Evolutionary conservation across 1,140 invertebrate species (phyloP).

Genomic region (Drosophila lowei): DNA sequence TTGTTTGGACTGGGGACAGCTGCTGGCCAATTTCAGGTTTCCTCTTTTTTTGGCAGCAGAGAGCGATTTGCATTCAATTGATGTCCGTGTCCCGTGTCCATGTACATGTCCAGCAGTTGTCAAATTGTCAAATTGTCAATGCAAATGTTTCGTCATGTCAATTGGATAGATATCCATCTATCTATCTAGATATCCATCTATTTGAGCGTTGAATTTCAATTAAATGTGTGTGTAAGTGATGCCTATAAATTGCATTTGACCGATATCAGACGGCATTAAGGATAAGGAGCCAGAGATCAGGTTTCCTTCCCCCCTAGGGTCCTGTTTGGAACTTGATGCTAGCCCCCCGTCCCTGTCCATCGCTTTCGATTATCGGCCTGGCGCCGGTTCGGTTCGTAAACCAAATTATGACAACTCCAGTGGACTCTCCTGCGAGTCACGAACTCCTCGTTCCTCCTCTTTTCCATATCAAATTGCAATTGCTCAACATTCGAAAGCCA

Average conservation of each 20-base stretch:
- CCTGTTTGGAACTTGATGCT: not conserved
- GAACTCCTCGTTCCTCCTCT: slow-evolving; percentile 15
- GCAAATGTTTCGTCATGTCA: slow-evolving; percentile 53
- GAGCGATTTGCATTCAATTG: slow-evolving; percentile 56
- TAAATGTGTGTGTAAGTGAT: slow-evolving; percentile 11
- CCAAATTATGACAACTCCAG: slow-evolving; percentile 41
- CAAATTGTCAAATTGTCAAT: slow-evolving; percentile 73
- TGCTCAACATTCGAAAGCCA: slow-evolving; percentile 53
- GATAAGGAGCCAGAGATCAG: not conserved
- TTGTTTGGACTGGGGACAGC: slow-evolving; percentile 38
- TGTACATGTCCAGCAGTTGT: slow-evolving; percentile 55
- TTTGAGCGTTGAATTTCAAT: slow-evolving; percentile 41
- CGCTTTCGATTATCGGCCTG: slow-evolving; percentile 15
- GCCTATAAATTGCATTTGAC: slow-evolving; percentile 40
- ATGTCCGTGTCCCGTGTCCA: slow-evolving; percentile 35
- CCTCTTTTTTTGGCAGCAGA: slow-evolving; percentile 17
- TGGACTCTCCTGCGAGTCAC: slow-evolving; percentile 28
- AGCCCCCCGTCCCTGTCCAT: not conserved
- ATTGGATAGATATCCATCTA: slow-evolving; percentile 25
- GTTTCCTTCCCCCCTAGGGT: not conserved
- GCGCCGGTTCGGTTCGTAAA: not conserved
- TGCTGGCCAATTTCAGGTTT: slow-evolving; percentile 35
- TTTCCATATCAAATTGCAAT: slow-evolving; percentile 54
- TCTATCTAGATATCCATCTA: too few relatives aligned
- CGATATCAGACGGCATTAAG: slow-evolving; percentile 27